phyloP scores from a whole-genome alignment of 2,888 invertebrate species.

The Oligia fasciuncula region DNA sequence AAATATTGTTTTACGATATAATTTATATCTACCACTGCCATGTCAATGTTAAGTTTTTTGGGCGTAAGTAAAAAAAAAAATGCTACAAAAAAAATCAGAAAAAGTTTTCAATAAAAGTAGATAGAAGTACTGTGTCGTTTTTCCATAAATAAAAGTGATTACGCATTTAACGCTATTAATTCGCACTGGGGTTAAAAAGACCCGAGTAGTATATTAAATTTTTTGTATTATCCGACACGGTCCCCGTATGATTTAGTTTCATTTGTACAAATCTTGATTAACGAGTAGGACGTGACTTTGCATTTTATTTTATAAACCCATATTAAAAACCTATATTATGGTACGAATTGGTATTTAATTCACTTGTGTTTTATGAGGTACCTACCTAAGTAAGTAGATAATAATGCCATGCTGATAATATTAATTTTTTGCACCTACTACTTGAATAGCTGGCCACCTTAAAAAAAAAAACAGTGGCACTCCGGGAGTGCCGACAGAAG shows the following conservation, averaged over 20 bases:
- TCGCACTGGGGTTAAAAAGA: constrained; percentile 61
- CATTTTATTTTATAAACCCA: constrained; percentile 69
- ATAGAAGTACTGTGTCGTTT: not conserved
- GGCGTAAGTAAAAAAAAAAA: not conserved
- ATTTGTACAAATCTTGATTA: constrained; percentile 84
- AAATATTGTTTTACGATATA: too few relatives aligned
- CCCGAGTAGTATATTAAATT: constrained; percentile 76
- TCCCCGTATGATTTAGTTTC: constrained; percentile 84
- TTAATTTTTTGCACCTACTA: too few relatives aligned
- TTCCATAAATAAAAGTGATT: constrained; percentile 18
- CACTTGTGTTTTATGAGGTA: constrained; percentile 6
- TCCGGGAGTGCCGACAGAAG: too few relatives aligned
- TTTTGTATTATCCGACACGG: constrained; percentile 79
- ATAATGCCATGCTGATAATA: not conserved
- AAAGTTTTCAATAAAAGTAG: not conserved
- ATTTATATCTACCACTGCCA: too few relatives aligned
- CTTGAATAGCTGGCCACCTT: too few relatives aligned
- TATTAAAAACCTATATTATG: constrained; percentile 26
- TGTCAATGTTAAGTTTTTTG: not conserved
- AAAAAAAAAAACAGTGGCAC: too few relatives aligned
- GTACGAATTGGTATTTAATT: constrained; percentile 56
- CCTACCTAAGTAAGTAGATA: not conserved
- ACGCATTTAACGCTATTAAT: constrained; percentile 47
- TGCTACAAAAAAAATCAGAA: not conserved
- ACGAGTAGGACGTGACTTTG: constrained; percentile 81